Evolutionary conservation across 2,888 invertebrate species (phyloP).

Genomic region (Brachyptera risi): DNA sequence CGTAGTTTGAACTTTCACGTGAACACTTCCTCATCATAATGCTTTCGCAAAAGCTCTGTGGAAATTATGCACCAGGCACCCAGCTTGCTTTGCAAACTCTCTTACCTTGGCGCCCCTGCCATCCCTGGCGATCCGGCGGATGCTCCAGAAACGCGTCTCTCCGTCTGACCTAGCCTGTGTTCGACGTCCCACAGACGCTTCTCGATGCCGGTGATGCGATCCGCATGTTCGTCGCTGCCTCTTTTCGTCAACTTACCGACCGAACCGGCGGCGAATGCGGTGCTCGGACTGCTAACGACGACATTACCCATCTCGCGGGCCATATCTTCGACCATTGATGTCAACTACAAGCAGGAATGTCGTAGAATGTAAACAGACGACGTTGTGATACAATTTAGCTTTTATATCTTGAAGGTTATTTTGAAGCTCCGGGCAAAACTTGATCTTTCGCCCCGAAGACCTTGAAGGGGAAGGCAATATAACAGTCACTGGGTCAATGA

Average conservation of each 20-base stretch:
- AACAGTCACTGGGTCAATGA: too few relatives aligned
- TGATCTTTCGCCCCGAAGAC: too few relatives aligned
- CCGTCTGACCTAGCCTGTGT: not conserved
- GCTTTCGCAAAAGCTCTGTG: too few relatives aligned
- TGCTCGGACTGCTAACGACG: not conserved
- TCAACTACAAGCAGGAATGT: conserved; percentile 42
- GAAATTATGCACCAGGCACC: too few relatives aligned
- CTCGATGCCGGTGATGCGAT: conserved; percentile 11
- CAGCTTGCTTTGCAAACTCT: too few relatives aligned
- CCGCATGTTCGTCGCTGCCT: not conserved
- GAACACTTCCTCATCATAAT: too few relatives aligned
- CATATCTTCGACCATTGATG: conserved; percentile 56
- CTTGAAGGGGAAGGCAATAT: too few relatives aligned
- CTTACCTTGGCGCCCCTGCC: too few relatives aligned
- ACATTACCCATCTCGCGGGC: conserved; percentile 45
- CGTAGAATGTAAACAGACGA: not conserved
- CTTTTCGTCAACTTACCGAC: not conserved
- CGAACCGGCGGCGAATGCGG: not conserved
- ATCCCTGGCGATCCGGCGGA: not conserved
- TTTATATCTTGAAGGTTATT: too few relatives aligned
- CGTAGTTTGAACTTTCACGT: too few relatives aligned
- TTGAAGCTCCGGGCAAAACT: too few relatives aligned
- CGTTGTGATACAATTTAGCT: not conserved
- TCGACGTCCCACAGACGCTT: conserved; percentile 24
- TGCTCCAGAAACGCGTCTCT: conserved; percentile 6